phyloP scores from a whole-genome alignment of 2,888 invertebrate genomes.

The Chaetogeoica ovagalla region DNA sequence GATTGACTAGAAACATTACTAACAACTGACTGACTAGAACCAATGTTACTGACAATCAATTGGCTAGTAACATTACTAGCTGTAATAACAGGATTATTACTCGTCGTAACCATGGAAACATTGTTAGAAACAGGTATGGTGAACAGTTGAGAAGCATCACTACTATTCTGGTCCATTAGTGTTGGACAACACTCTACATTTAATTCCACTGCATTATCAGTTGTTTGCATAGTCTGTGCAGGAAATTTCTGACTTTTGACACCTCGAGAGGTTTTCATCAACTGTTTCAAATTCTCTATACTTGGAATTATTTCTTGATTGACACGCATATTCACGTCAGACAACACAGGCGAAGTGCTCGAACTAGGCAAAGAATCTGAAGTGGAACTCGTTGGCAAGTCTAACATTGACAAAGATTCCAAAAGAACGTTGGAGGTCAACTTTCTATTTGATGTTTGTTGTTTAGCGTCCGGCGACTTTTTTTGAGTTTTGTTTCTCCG shows the following conservation, averaged over 20 bases:
- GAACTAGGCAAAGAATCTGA: constrained; percentile 43
- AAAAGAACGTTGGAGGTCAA: constrained; percentile 14
- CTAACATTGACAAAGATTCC: constrained; percentile 40
- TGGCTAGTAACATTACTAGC: constrained; percentile 5
- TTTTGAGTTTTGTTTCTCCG: constrained; percentile 35
- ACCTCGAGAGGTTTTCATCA: constrained; percentile 2
- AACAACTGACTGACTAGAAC: background rate
- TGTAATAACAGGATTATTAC: constrained; percentile 10
- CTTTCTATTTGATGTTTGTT: constrained; percentile 12
- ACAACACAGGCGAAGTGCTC: constrained; percentile 38
- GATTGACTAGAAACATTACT: constrained; percentile 5
- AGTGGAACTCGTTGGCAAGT: constrained; percentile 38
- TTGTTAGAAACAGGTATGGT: constrained; percentile 23
- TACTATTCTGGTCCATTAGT: background rate
- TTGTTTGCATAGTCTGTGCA: constrained; percentile 27
- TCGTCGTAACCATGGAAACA: constrained; percentile 14
- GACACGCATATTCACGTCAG: constrained; percentile 13
- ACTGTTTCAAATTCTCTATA: constrained; percentile 6
- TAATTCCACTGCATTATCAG: constrained; percentile 38
- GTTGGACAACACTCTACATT: constrained; percentile 16
- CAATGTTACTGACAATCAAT: background rate
- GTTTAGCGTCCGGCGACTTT: constrained; percentile 30
- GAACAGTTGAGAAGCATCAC: constrained; percentile 19
- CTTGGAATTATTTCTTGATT: constrained; percentile 10
- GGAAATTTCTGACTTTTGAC: constrained; percentile 23